These are phyloP conservation scores for Natator depressus DNA, from an alignment of 2,113 vertebrate species.

Conservation along the genomic window DNA sequence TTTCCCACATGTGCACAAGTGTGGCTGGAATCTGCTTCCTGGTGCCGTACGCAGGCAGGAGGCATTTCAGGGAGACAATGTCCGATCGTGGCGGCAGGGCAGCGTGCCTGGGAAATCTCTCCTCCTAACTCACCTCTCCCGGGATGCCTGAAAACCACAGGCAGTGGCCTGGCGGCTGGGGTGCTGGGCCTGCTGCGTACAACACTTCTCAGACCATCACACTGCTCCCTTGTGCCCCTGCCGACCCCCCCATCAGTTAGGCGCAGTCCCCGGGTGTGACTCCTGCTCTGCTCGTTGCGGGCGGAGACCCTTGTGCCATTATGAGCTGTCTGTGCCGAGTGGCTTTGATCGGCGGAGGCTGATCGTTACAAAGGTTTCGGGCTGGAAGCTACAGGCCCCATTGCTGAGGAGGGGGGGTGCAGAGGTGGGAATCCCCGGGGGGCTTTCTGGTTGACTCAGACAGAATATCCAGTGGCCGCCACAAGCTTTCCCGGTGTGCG, in stretches of 20 bases:
- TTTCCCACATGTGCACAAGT: not conserved
- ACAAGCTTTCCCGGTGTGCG: not conserved
- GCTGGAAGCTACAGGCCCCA: not conserved
- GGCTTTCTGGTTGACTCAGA: not conserved
- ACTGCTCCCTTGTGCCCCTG: not conserved
- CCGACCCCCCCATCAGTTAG: not conserved
- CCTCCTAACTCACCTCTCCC: not conserved
- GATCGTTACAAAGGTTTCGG: not conserved
- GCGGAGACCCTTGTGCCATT: not conserved
- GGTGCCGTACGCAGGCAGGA: not conserved
- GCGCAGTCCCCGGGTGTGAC: not conserved
- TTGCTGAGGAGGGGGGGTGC: not conserved
- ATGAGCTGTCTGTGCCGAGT: not conserved
- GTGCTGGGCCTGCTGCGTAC: not conserved
- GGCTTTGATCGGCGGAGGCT: not conserved
- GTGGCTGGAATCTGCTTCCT: too few relatives aligned
- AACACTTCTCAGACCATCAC: not conserved
- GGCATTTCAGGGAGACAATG: not conserved
- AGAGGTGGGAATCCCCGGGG: not conserved
- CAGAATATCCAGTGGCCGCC: not conserved
- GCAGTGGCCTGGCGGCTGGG: too few relatives aligned
- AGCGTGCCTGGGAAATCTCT: not conserved
- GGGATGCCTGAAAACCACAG: not conserved
- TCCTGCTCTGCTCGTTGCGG: too few relatives aligned
- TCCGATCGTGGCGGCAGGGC: not conserved